Conservation (phyloP, 2,888 invertebrate species). For the Lasioglossum zephyrum region DNA sequence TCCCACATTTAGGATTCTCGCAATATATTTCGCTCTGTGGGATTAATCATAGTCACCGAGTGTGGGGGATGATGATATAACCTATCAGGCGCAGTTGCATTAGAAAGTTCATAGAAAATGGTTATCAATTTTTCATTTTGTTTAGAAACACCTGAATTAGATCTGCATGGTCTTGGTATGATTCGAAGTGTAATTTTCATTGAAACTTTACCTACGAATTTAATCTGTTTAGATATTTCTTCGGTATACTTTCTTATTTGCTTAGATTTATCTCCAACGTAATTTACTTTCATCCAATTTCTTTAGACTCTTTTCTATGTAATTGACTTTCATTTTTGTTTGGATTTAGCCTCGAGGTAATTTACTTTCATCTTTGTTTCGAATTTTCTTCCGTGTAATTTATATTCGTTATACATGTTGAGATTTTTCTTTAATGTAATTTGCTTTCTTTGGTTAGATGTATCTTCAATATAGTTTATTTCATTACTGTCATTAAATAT, state of each 20-base stretch:
- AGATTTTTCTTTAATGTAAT: not conserved
- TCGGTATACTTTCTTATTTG: not conserved
- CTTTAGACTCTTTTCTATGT: not conserved
- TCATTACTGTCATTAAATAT: too few species aligned
- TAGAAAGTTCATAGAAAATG: not conserved
- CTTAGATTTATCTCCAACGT: not conserved
- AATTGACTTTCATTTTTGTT: not conserved
- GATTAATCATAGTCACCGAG: not conserved
- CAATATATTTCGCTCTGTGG: not conserved
- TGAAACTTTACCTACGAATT: not conserved
- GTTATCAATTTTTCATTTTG: not conserved
- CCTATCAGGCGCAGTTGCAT: not conserved
- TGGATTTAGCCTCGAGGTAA: not conserved
- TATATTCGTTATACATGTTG: not conserved
- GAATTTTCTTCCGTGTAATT: not conserved
- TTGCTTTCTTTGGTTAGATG: not conserved
- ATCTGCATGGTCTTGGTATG: not conserved
- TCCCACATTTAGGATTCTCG: not conserved
- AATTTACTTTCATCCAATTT: not conserved
- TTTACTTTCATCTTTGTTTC: constrained; percentile 1
- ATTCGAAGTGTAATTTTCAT: not conserved
- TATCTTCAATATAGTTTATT: not conserved
- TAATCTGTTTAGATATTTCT: not conserved
- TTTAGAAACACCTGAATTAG: not conserved
- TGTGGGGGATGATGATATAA: not conserved